Base-by-base conservation (phyloP, 1,140 invertebrate genomes). In the Oncopodura yosiiana region DNA sequence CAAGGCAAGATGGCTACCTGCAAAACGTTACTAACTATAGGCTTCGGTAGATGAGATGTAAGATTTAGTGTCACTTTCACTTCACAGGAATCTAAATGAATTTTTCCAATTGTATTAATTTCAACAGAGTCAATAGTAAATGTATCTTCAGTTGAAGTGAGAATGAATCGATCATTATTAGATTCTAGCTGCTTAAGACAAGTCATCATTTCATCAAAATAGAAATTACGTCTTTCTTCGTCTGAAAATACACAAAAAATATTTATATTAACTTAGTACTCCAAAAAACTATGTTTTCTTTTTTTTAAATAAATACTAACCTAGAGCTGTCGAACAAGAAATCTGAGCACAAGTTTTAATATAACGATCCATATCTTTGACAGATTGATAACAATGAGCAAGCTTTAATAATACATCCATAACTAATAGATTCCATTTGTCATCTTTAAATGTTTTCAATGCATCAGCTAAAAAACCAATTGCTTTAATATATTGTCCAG, bases 381-480 rank as follows among this genome's bases (percentile, higher is more conserved):
- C 82, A 61, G 81, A 78, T 53, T 81, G 78, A 65, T 91, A 91
- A 65, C 88, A 93, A 42, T 83, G 77, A 0, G 87, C 86, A n/a
- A 95, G 71, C 65, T 92, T 81, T 3, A 89, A 69, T 54, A 86
- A 77, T 3, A 87, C 89, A 65, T 87, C 81, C 0, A 84, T 84
- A 5, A 82, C 83, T 14, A 95, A 72, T 34, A 81, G 74, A 27
- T 73, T 70, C 94, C 94, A 97, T 14, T 83, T 81, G 67, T 96
- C 92, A 51, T 83, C 79, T 61, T 83, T 79, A 63, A 89, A 93
- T 18, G 86, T 87, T 45, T 87, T 81, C 19, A 94, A 70, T 0
- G 87, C 81, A 69, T 95, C 91, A 11, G 80, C 77, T 2, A 96
- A 74, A 72, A 94, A 95, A 2, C 82, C 83, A 12, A 87, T 83